Conservation (phyloP, 2,113 vertebrate species). For the Rhabdornis inornatus region DNA sequence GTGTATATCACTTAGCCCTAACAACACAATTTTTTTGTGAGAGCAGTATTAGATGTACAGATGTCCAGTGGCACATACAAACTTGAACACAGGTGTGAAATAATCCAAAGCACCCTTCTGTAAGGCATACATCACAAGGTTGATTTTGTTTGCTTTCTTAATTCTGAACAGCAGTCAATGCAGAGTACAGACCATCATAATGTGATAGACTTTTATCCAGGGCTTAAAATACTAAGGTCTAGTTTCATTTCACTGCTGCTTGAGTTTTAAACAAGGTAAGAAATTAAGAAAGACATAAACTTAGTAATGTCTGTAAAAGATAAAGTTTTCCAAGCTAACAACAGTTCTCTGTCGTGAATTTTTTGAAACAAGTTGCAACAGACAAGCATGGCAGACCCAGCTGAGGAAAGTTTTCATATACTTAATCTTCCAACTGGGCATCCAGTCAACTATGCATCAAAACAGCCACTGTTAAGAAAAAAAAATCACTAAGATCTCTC, state of each 20-base stretch:
- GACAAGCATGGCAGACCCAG: conserved; percentile 7
- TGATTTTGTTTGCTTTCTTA: not conserved
- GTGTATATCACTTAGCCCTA: not conserved
- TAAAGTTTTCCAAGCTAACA: conserved; percentile 23
- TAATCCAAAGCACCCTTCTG: not conserved
- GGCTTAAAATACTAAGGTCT: not conserved
- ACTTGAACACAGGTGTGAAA: not conserved
- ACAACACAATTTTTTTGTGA: not conserved
- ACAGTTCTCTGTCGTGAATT: not conserved
- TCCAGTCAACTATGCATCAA: conserved; percentile 74
- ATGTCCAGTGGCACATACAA: not conserved
- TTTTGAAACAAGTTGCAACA: conserved; percentile 68
- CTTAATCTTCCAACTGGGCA: conserved; percentile 70
- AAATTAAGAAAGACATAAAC: not conserved
- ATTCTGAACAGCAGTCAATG: not conserved
- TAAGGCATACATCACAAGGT: not conserved
- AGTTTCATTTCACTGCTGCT: not conserved
- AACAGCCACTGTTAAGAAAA: conserved; percentile 45
- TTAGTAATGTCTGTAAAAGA: not conserved
- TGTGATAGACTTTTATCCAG: not conserved
- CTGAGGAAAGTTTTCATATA: conserved; percentile 65
- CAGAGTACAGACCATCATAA: not conserved
- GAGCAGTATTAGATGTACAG: not conserved
- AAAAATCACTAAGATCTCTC: conserved; percentile 54
- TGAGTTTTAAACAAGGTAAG: conserved; percentile 3